These are phyloP conservation scores for Actinia equina DNA, from an alignment of 64 coral and sea anemone genomes.

Conservation along the genomic window DNA sequence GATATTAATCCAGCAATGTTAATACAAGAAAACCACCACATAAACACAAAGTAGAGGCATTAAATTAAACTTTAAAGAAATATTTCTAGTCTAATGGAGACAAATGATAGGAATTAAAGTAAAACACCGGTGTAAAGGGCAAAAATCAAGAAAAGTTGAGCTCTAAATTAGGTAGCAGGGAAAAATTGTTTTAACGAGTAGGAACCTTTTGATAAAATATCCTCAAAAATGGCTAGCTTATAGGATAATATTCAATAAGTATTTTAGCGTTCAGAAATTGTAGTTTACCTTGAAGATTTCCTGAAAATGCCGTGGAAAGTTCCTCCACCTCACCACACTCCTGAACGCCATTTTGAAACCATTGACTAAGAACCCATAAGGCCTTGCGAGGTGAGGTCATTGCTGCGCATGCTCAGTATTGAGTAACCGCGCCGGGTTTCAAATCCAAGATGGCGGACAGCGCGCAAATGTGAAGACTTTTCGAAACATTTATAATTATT, in stretches of 20 bases:
- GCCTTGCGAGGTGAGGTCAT: background rate
- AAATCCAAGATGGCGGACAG: slow-evolving; percentile 15
- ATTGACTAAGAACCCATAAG: slow-evolving; percentile 16
- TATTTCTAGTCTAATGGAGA: background rate
- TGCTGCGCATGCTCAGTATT: slow-evolving; percentile 5
- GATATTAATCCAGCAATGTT: background rate
- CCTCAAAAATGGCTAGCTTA: background rate
- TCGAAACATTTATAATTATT: background rate
- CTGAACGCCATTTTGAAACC: slow-evolving; percentile 93
- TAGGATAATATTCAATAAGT: background rate
- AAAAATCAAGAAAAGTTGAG: background rate
- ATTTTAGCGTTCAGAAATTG: background rate
- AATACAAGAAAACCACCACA: background rate
- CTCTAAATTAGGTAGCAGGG: background rate
- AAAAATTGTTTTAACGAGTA: background rate
- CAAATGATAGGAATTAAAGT: background rate
- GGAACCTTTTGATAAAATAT: background rate
- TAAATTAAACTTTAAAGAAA: background rate
- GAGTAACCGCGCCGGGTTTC: background rate
- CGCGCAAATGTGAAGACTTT: background rate
- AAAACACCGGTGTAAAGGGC: background rate
- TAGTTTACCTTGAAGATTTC: slow-evolving; percentile 70
- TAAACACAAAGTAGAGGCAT: background rate
- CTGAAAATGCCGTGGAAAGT: slow-evolving; percentile 65
- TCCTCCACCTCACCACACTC: slow-evolving; percentile 62